Evolutionary conservation across 2,888 invertebrate species (phyloP).

Genomic region (Diogma glabrata): DNA sequence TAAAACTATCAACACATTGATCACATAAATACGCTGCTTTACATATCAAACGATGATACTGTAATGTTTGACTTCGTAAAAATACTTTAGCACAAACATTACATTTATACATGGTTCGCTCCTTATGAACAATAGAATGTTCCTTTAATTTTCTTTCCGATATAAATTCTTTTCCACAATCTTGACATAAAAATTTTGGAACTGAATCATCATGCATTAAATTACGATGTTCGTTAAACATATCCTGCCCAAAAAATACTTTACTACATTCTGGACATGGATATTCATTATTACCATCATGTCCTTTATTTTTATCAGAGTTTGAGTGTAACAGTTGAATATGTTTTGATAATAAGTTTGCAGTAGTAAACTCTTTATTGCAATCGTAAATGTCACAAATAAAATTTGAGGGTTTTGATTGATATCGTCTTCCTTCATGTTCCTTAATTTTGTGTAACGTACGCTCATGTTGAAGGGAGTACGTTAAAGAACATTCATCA

Average conservation of each 20-base stretch:
- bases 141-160: slow-evolving; percentile 12
- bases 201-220: slow-evolving; percentile 10
- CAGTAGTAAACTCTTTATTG: not conserved
- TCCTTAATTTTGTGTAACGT: slow-evolving; percentile 14
- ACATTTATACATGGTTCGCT: slow-evolving; percentile 13
- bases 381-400: not conserved
- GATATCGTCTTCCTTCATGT: slow-evolving; percentile 12
- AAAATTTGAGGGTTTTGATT: too few relatives aligned
- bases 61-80: slow-evolving; percentile 12
- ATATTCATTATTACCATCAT: not conserved
- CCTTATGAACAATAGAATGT: slow-evolving; percentile 13
- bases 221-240: slow-evolving; percentile 12
- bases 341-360: too few relatives aligned
- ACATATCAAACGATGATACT: slow-evolving; percentile 12
- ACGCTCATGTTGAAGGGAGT: slow-evolving; percentile 9
- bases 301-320: not conserved
- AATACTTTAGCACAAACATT: slow-evolving; percentile 13
- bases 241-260: slow-evolving; percentile 10
- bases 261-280: slow-evolving; percentile 14
- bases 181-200: slow-evolving; percentile 9
- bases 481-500: slow-evolving; percentile 12
- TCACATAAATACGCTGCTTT: slow-evolving; percentile 13
- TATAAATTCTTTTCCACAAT: slow-evolving; percentile 12
- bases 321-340: not conserved
- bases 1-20: slow-evolving; percentile 13